Conservation (phyloP, 2,113 vertebrate species). For the Anoplopoma fimbria region DNA sequence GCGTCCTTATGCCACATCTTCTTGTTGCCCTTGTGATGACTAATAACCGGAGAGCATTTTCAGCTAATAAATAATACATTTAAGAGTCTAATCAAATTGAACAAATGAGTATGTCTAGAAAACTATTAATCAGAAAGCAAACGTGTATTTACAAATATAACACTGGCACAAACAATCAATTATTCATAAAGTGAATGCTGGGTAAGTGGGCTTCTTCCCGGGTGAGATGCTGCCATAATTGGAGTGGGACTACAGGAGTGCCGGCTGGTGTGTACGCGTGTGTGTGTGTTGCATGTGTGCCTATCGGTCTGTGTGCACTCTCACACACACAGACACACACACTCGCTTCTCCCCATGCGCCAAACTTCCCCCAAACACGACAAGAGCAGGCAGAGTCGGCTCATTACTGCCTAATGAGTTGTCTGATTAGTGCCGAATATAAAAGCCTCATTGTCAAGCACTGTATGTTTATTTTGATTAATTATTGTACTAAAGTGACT, state of each 20-base stretch:
- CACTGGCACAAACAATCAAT: slow-evolving; percentile 83
- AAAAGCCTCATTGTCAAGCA: slow-evolving; percentile 78
- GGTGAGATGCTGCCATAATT: slow-evolving; percentile 84
- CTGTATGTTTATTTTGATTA: slow-evolving; percentile 84
- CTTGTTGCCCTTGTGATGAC: slow-evolving; percentile 64
- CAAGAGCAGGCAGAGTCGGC: slow-evolving; percentile 74
- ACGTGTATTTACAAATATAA: slow-evolving; percentile 82
- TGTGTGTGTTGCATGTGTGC: slow-evolving; percentile 37
- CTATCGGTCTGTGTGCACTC: slow-evolving; percentile 30
- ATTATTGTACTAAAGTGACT: slow-evolving; percentile 81
- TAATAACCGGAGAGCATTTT: slow-evolving; percentile 68
- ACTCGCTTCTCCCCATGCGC: slow-evolving; percentile 64
- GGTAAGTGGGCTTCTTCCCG: slow-evolving; percentile 82
- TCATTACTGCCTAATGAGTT: slow-evolving; percentile 85
- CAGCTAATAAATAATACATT: slow-evolving; percentile 81
- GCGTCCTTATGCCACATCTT: slow-evolving; percentile 64
- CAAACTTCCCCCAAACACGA: slow-evolving; percentile 75
- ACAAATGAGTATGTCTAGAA: slow-evolving; percentile 83
- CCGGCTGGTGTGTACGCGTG: slow-evolving; percentile 51
- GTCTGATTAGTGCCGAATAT: slow-evolving; percentile 81
- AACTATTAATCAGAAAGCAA: slow-evolving; percentile 81
- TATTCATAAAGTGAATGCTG: slow-evolving; percentile 82
- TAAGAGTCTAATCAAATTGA: slow-evolving; percentile 81
- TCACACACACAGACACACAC: slow-evolving; percentile 24
- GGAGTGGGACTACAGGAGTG: slow-evolving; percentile 79